Evolutionary conservation across 2,113 vertebrate genomes (phyloP).

Genomic region (Orcinus orca): DNA sequence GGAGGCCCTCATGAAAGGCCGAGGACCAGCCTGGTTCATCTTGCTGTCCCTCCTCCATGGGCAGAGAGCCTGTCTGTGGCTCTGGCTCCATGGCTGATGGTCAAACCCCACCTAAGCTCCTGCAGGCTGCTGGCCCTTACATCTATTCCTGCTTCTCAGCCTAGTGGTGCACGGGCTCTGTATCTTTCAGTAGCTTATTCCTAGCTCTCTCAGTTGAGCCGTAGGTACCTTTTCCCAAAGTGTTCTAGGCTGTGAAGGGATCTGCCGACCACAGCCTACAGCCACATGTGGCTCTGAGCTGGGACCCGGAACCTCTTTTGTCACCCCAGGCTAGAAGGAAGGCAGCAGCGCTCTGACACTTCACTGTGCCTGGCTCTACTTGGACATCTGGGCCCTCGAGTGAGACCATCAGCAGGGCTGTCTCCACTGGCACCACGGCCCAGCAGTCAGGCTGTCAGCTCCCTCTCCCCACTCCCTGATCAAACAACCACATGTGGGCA

Average conservation of each 20-base stretch:
- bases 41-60: neutral
- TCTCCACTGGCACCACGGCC: neutral
- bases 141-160: neutral
- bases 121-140: neutral
- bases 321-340: neutral
- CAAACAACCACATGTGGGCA: constrained; percentile 16
- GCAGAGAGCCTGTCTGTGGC: neutral
- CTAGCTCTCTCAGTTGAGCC: rapidly evolving
- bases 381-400: neutral
- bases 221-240: neutral
- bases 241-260: too few species aligned
- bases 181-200: neutral
- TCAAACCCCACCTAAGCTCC: neutral
- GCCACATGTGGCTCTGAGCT: neutral
- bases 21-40: neutral
- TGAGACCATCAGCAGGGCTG: neutral
- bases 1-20: neutral
- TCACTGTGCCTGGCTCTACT: neutral
- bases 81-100: neutral
- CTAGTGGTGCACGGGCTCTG: neutral
- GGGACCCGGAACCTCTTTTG: neutral
- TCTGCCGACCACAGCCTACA: neutral
- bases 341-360: neutral
- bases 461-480: neutral
- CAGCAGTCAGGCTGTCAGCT: neutral